Evolutionary conservation across 2,888 invertebrate species (phyloP).

Genomic region (Ametastegia equiseti): DNA sequence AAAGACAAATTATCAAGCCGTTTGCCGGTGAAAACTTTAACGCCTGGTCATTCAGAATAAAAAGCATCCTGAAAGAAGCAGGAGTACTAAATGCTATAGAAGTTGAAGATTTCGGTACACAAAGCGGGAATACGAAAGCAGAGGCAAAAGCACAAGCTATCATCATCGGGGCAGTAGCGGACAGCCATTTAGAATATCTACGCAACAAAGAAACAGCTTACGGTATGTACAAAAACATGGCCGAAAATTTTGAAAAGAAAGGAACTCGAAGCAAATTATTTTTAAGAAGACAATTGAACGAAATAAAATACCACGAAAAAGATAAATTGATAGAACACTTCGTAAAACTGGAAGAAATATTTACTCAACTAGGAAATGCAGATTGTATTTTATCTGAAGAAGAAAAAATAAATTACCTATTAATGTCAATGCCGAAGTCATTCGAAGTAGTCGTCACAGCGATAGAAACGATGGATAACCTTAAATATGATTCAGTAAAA

Average conservation of each 20-base stretch:
- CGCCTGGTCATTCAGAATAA: background rate
- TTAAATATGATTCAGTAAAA: conserved; percentile 50
- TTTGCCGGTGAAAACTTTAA: background rate
- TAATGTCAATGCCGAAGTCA: conserved; percentile 36
- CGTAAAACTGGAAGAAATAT: conserved; percentile 45
- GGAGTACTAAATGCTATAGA: background rate
- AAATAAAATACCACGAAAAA: conserved; percentile 33
- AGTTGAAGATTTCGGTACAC: conserved; percentile 13
- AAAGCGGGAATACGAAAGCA: background rate
- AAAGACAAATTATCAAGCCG: too few relatives aligned
- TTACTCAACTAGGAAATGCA: conserved; percentile 47
- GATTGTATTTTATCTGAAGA: background rate
- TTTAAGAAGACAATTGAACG: background rate
- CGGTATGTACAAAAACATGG: conserved; percentile 46
- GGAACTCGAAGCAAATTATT: background rate
- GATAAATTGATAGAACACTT: conserved; percentile 30
- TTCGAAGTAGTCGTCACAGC: conserved; percentile 40
- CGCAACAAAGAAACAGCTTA: conserved; percentile 27
- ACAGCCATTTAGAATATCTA: conserved; percentile 47
- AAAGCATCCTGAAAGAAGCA: background rate
- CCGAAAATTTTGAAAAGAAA: conserved; percentile 45
- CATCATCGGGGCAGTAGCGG: conserved; percentile 24
- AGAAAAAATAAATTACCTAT: conserved; percentile 19
- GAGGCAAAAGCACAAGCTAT: conserved; percentile 45
- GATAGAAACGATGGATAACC: conserved; percentile 47